Evolutionary conservation across 2,797 vertebrate genomes (phyloP).

Genomic region (Betta splendens): DNA sequence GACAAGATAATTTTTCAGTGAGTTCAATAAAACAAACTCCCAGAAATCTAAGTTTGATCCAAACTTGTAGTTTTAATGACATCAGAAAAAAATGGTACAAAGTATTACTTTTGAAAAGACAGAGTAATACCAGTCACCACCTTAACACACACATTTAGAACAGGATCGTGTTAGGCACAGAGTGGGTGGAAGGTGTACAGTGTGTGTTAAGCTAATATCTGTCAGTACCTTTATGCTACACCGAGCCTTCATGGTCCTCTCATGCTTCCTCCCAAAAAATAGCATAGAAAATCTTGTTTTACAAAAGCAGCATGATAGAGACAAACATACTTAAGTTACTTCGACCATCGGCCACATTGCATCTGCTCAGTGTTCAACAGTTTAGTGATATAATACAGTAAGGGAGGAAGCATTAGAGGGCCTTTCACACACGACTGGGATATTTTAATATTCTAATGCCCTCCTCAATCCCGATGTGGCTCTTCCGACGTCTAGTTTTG

Average conservation of each 20-base stretch:
- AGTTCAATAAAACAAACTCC: constrained; percentile 19
- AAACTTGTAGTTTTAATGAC: constrained; percentile 76
- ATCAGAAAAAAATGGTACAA: constrained; percentile 76
- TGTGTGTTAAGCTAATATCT: constrained; percentile 48
- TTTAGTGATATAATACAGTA: constrained; percentile 26
- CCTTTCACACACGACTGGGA: constrained; percentile 44
- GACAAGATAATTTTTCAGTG: background rate
- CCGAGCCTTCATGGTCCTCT: constrained; percentile 43
- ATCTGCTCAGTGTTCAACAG: constrained; percentile 36
- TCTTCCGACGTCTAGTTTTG: constrained; percentile 25
- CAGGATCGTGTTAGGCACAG: constrained; percentile 77
- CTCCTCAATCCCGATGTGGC: constrained; percentile 52
- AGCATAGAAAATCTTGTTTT: constrained; percentile 19
- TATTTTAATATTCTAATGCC: constrained; percentile 61
- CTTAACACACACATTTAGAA: constrained; percentile 60
- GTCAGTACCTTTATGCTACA: constrained; percentile 45
- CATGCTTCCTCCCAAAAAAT: constrained; percentile 57
- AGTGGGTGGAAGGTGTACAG: constrained; percentile 69
- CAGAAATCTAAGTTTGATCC: constrained; percentile 48
- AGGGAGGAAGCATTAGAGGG: constrained; percentile 55
- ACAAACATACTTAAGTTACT: constrained; percentile 23
- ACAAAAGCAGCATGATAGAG: constrained; percentile 46
- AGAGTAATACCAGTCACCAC: constrained; percentile 50
- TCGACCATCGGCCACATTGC: constrained; percentile 17
- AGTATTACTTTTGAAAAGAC: constrained; percentile 65